Base-by-base conservation (phyloP, 1,140 invertebrate species). In the Lepidurus arcticus region DNA sequence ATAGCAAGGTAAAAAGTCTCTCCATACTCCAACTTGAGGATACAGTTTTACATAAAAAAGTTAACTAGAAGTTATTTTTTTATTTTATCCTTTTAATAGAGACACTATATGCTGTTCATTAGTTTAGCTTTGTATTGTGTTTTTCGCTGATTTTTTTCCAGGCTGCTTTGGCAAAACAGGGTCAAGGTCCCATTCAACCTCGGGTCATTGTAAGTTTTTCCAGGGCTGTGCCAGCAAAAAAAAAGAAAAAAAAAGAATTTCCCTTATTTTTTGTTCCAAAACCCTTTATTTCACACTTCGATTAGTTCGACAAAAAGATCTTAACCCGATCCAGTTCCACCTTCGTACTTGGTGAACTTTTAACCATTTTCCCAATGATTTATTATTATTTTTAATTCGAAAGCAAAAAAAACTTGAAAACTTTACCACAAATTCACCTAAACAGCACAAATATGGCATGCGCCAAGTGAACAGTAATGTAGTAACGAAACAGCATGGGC, bases 191-290 rank as follows among this genome's bases (percentile, higher is more conserved):
- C 47, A 45, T 42, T 6, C 78, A 78, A 74, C 78, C 73, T 44
- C 43, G 78, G 44, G 78, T 78, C 42, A 74, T 78, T 74, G 78
- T 78, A 78, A 78, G 78, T 78, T 42, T 73, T 78, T 78, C 73
- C 16, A 21, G 53, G 21, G 5, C 21, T 65, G 53, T 21, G 53
- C 53, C 21, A 21, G 21, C 16, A 13, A 65, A 21, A 21, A 65
- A 65, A 13, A 13, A 13, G 13, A 65, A 10, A 65, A 65, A 13
- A n/a, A 9, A 65, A 65, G 7, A 65, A 65, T 65, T 65, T n/a
- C 13, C 53, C 53, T n/a, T 16, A 65, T 16, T n/a, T n/a, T 65
- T 21, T 65, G 1, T 65, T 13, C 8, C 13, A 21, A 21, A 7
- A 7, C 21, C 53, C 53, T 21, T 65, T 16, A 11, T n/a, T 34